Conservation (phyloP, 2,888 invertebrate genomes). For the Sussaba pulchella region DNA sequence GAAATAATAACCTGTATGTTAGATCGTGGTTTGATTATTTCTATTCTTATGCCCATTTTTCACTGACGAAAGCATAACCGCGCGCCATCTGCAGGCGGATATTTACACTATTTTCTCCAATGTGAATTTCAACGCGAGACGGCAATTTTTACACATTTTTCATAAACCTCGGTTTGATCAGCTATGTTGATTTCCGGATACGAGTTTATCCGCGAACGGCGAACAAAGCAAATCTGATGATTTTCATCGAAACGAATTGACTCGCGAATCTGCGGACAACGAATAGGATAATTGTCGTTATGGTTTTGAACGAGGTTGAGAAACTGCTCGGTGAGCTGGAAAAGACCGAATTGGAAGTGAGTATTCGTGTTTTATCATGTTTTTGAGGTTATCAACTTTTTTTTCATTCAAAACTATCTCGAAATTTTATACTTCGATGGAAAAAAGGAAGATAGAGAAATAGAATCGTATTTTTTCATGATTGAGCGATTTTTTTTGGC, state of each 20-base stretch:
- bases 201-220: conserved; percentile 6
- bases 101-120: no score
- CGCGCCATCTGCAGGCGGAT: no score
- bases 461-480: background rate
- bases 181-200: conserved; percentile 9
- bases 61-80: no score
- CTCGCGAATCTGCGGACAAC: background rate
- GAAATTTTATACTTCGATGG: background rate
- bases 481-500: background rate
- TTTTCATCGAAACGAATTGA: background rate
- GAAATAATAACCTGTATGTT: no score
- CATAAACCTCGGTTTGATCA: no score
- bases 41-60: no score
- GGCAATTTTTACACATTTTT: no score
- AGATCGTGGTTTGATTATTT: no score
- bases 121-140: no score
- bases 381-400: conserved; percentile 27
- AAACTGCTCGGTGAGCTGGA: conserved; percentile 77
- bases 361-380: conserved; percentile 41
- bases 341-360: conserved; percentile 79
- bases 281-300: conserved; percentile 49
- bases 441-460: no score
- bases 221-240: conserved; percentile 22
- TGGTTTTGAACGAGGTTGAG: conserved; percentile 78
- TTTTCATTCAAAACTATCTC: background rate